phyloP scores from a whole-genome alignment of 2,888 invertebrate species.

The Caenorhabditis imperialis region DNA sequence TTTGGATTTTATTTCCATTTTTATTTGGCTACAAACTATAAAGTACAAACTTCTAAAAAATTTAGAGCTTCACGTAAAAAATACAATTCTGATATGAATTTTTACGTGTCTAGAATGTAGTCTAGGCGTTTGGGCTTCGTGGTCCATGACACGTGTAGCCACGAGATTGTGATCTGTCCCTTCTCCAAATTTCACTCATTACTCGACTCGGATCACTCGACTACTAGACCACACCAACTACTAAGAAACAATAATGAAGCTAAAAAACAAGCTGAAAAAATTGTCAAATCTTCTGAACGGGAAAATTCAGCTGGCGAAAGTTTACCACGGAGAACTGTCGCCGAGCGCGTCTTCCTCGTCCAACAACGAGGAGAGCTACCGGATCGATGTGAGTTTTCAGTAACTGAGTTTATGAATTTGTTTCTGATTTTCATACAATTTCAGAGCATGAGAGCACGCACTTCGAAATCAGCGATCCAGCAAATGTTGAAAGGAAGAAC shows the following conservation, averaged over 20 bases:
- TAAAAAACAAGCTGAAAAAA: slow-evolving; percentile 9
- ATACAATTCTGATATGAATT: too few relatives aligned
- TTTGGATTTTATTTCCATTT: too few relatives aligned
- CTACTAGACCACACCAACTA: slow-evolving; percentile 11
- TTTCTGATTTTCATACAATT: neutral
- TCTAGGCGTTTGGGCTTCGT: too few relatives aligned
- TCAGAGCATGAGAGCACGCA: slow-evolving; percentile 16
- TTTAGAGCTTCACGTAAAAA: too few relatives aligned
- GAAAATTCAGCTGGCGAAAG: slow-evolving; percentile 33
- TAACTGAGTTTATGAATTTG: slow-evolving; percentile 1
- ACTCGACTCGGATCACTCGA: neutral
- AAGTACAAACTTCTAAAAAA: too few relatives aligned
- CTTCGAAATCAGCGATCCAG: slow-evolving; percentile 14
- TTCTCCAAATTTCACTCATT: neutral
- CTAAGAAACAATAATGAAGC: too few relatives aligned
- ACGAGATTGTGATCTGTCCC: too few relatives aligned
- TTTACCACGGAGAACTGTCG: neutral
- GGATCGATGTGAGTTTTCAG: slow-evolving; percentile 18
- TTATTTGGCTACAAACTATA: too few relatives aligned
- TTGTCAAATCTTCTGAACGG: slow-evolving; percentile 1
- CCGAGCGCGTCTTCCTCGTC: slow-evolving; percentile 37
- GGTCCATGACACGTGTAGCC: too few relatives aligned
- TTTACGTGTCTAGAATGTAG: too few relatives aligned
- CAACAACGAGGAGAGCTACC: slow-evolving; percentile 11
- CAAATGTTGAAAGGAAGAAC: slow-evolving; percentile 4